Conservation (phyloP, 2,113 vertebrate species). For the Triplophysa rosa region DNA sequence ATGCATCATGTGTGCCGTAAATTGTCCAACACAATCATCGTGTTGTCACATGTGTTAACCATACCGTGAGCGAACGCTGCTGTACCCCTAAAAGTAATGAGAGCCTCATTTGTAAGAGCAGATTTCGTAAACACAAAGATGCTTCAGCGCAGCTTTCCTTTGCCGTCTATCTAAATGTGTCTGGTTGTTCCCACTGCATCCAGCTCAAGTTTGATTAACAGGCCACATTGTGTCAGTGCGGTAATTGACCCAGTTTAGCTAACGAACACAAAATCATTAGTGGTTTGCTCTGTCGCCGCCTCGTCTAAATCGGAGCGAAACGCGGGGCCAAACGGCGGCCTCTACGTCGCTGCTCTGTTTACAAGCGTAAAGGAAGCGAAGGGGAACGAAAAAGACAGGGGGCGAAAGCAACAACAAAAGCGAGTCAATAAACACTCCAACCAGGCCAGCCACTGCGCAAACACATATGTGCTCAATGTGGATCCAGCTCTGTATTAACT, state of each 20-base stretch:
- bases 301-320: conserved; percentile 23
- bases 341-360: conserved; percentile 34
- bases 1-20: background rate
- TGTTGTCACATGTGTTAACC: conserved; percentile 36
- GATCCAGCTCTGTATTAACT: background rate
- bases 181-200: conserved; percentile 25
- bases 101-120: conserved; percentile 23
- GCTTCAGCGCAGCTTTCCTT: background rate
- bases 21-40: conserved; percentile 12
- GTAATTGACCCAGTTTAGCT: conserved; percentile 55
- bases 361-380: conserved; percentile 27
- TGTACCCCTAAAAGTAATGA: conserved; percentile 13
- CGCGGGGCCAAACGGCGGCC: background rate
- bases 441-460: conserved; percentile 22
- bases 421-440: conserved; percentile 50
- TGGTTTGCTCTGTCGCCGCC: conserved; percentile 53
- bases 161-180: background rate
- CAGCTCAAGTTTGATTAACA: conserved; percentile 52
- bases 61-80: conserved; percentile 1
- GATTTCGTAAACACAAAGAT: conserved; percentile 20
- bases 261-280: conserved; percentile 56
- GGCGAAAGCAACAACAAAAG: conserved; percentile 16
- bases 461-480: conserved; percentile 41
- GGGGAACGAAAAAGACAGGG: conserved; percentile 3
- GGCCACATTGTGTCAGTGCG: conserved; percentile 34